These are phyloP conservation scores for Epistrophe eligans DNA, from an alignment of 2,888 invertebrate species.

Conservation along the genomic window DNA sequence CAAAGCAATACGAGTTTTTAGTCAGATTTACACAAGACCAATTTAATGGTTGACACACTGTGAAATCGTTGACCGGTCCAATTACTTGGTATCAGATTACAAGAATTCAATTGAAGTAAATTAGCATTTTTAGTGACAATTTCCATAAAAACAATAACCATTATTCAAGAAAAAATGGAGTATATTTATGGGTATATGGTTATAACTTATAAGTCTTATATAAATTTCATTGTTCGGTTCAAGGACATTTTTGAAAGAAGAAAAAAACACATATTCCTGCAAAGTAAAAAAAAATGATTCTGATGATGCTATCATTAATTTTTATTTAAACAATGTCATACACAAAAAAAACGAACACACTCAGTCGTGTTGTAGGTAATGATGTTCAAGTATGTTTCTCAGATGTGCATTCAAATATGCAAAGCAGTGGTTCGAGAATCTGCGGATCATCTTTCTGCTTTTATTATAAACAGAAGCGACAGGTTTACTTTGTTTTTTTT, in stretches of 20 bases:
- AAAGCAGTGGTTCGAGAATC: not conserved
- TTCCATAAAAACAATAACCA: conserved; percentile 33
- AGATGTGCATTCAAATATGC: conserved; percentile 28
- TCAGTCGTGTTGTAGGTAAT: conserved; percentile 9
- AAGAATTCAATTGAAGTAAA: conserved; percentile 49
- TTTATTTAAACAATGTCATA: not conserved
- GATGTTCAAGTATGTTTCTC: not conserved
- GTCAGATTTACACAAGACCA: conserved; percentile 38
- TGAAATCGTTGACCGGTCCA: conserved; percentile 40
- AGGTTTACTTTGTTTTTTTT: not conserved
- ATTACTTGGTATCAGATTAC: conserved; percentile 48
- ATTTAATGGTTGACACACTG: conserved; percentile 37
- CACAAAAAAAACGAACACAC: not conserved
- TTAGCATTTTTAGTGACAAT: conserved; percentile 31
- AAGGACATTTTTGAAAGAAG: not conserved
- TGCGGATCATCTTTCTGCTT: conserved; percentile 18
- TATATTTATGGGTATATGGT: too few species aligned
- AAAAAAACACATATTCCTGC: not conserved
- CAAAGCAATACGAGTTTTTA: conserved; percentile 54
- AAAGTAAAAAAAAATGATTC: conserved; percentile 9
- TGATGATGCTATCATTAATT: conserved; percentile 8
- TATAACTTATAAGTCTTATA: not conserved
- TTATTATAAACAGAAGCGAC: not conserved
- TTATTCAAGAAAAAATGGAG: not conserved
- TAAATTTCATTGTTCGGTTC: not conserved